These are phyloP conservation scores for Heptranchias perlo DNA, from an alignment of 2,113 vertebrate genomes.

Conservation along the genomic window DNA sequence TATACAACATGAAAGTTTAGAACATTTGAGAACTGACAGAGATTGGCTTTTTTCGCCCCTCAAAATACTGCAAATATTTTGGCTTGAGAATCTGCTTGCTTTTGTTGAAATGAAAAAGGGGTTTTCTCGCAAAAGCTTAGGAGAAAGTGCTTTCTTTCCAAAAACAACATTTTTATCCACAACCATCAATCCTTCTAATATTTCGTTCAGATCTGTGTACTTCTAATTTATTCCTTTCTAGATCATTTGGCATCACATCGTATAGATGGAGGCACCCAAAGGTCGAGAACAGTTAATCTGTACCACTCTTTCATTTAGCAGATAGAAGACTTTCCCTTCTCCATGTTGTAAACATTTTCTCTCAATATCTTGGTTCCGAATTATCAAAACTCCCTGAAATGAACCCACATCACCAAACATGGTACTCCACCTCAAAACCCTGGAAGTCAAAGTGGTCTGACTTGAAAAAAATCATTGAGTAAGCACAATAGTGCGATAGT, in stretches of 20 bases:
- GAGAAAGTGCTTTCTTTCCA: background rate
- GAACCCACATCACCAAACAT: too few relatives aligned
- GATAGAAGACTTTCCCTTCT: background rate
- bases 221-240: background rate
- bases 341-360: background rate
- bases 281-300: background rate
- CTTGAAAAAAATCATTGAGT: too few relatives aligned
- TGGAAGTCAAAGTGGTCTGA: too few relatives aligned
- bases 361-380: too few relatives aligned
- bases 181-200: background rate
- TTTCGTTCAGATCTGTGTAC: background rate
- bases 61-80: background rate
- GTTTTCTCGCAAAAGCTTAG: background rate
- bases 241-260: background rate
- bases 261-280: background rate
- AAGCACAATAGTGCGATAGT: too few relatives aligned
- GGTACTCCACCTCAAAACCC: too few relatives aligned
- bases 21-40: background rate
- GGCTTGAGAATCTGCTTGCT: background rate
- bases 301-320: background rate
- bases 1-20: background rate
- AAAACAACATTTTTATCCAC: background rate
- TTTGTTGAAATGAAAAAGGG: background rate
- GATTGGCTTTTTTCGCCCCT: background rate
- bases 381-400: too few relatives aligned